A percentile compares a stretch with the other conserved stretches of the same genome.
Conservation (phyloP, 2,113 vertebrate genomes). For the Empidonax traillii region DNA sequence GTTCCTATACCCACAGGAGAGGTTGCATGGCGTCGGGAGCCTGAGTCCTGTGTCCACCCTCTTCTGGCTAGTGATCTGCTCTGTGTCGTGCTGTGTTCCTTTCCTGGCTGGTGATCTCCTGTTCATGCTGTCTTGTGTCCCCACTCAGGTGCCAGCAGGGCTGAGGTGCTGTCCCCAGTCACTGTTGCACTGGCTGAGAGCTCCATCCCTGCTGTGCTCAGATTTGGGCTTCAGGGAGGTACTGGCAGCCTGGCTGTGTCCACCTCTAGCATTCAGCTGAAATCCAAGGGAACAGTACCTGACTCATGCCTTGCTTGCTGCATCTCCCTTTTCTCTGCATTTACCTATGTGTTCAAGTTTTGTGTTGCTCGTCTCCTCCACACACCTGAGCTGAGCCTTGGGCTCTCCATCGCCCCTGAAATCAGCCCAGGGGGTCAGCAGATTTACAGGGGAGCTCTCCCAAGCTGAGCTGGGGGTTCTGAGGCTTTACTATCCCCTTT, state of each 20-base stretch:
- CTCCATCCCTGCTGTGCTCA: neutral
- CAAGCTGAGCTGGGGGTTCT: neutral
- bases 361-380: neutral
- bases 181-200: neutral
- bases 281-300: neutral
- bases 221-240: neutral
- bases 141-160: neutral
- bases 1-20: neutral
- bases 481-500: neutral
- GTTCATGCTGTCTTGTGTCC: neutral
- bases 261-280: neutral
- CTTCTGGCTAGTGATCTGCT: neutral
- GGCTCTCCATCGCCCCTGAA: neutral
- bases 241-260: neutral
- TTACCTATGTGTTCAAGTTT: neutral
- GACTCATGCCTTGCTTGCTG: neutral
- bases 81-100: neutral
- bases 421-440: rapidly evolving
- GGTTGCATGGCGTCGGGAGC: neutral
- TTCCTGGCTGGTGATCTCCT: neutral
- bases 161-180: neutral
- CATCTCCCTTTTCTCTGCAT: neutral
- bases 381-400: neutral
- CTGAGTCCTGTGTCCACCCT: neutral
- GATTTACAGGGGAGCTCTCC: neutral